Evolutionary conservation across 1,140 invertebrate species (phyloP), one percentile per base, ranked within the genome.

Genomic region (Trichonephila clavipes): DNA sequence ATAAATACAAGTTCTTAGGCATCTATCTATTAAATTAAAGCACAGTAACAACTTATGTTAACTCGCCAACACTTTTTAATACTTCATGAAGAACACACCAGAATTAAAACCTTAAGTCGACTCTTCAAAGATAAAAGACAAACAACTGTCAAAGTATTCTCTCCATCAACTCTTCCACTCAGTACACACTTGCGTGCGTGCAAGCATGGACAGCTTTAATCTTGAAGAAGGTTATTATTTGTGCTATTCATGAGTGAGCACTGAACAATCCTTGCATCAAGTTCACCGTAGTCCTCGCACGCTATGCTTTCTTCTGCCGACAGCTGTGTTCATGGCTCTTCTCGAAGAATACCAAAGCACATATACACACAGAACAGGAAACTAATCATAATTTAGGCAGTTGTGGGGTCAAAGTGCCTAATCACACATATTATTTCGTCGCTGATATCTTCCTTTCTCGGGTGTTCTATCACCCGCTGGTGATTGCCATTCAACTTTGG

Each of bases 171-270:
- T 72, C 72, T 77, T 40, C 28, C 72, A 77, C 72, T 28, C 72
- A 34, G 24, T 77, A 8, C 83, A 59, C n/a, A 72, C 64, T 66
- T 72, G 88, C 88, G 72, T 90, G 88, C 88, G 72, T 59, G 66
- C 69, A 90, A 81, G 72, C 66, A 90, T 90, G 88, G 88, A 62
- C 88, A 90, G 51, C 44, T 72, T 61, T 81, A 81, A 90, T 90
- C 69, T 90, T 90, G 88, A 34, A 90, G 88, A 34, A 90, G 88
- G 88, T 90, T 90, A 90, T 90, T 90, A 90, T 90, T 77, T 81
- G 69, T 24, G 88, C 66, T 40, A 90, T 77, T 90, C 88, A 81
- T 90, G 88, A 90, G 69, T 90, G 88, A 90, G 62, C 88, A 90
- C 69, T 61, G 88, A 90, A 90, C 88, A 81, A 90, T 90, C 88